Percentiles rank a stretch among this genome's conserved stretches.
These are phyloP conservation scores for Xestia xanthographa DNA, from an alignment of 2,888 invertebrate genomes.

Conservation along the genomic window DNA sequence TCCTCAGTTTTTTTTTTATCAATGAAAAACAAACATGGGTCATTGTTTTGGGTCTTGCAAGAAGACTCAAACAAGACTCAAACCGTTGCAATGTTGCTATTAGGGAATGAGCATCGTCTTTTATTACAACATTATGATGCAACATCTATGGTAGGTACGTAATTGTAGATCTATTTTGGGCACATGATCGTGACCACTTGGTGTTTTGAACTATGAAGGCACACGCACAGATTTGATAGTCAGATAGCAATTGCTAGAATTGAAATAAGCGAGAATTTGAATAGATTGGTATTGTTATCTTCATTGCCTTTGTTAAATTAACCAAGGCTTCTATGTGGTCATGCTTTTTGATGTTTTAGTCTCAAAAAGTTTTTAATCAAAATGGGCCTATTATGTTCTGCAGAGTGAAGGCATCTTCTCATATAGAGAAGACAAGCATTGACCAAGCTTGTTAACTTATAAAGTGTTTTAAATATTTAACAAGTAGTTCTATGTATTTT, in stretches of 20 bases:
- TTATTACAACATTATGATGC: neutral
- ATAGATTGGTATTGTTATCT: slow-evolving; percentile 6
- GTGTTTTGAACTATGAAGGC: neutral
- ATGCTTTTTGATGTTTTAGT: slow-evolving; percentile 5
- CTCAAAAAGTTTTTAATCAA: neutral
- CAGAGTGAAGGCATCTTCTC: neutral
- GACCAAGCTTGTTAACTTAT: slow-evolving; percentile 9
- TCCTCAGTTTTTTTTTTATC: neutral
- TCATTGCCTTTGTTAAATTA: neutral
- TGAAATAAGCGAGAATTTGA: slow-evolving; percentile 4
- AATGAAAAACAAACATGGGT: neutral
- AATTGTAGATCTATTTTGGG: neutral
- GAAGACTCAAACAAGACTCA: no score
- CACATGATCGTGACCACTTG: neutral
- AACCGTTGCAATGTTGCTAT: no score
- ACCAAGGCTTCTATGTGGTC: neutral
- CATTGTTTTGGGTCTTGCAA: neutral
- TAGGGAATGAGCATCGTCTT: neutral
- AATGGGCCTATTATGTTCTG: neutral
- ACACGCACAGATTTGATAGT: slow-evolving; percentile 15
- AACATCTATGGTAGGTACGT: neutral
- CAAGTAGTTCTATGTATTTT: slow-evolving; percentile 8
- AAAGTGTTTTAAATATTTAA: slow-evolving; percentile 7
- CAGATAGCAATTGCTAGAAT: neutral
- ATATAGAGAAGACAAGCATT: neutral